A percentile compares a stretch with the other conserved stretches of the same genome.
phyloP scores from a whole-genome alignment of 2,888 invertebrate genomes.

The Hypolimnas misippus region DNA sequence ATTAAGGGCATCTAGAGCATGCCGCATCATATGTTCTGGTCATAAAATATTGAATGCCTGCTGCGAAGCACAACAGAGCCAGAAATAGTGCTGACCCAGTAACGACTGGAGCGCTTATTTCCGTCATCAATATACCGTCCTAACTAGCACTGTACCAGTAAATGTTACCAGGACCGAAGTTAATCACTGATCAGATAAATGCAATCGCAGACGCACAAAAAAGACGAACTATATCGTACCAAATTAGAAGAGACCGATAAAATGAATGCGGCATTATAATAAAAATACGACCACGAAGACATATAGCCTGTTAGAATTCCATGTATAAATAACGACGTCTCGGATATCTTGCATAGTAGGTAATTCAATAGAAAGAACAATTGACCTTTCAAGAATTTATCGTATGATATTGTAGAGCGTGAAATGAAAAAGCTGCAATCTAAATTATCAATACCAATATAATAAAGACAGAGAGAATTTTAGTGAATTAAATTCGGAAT shows the following conservation, averaged over 20 bases:
- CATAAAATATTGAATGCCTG: conserved; percentile 70
- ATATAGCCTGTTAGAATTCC: conserved; percentile 28
- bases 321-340: conserved; percentile 22
- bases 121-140: conserved; percentile 74
- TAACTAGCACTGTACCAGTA: conserved; percentile 52
- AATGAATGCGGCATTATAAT: conserved; percentile 35
- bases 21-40: conserved; percentile 56
- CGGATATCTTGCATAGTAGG: conserved; percentile 2
- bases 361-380: conserved; percentile 5
- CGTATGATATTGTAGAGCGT: not conserved
- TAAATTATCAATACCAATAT: not conserved
- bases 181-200: conserved; percentile 51
- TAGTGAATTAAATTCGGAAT: too few species aligned
- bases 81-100: conserved; percentile 82
- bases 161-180: conserved; percentile 56
- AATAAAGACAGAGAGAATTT: too few species aligned
- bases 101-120: conserved; percentile 81
- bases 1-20: conserved; percentile 57
- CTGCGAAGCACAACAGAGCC: conserved; percentile 71
- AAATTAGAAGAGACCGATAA: conserved; percentile 35
- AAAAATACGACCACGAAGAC: conserved; percentile 36
- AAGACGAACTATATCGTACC: conserved; percentile 34
- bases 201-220: conserved; percentile 35
- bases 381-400: conserved; percentile 1
- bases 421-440: not conserved